These are phyloP conservation scores for Acronicta alni DNA, from an alignment of 2,888 invertebrate species.

Conservation along the genomic window DNA sequence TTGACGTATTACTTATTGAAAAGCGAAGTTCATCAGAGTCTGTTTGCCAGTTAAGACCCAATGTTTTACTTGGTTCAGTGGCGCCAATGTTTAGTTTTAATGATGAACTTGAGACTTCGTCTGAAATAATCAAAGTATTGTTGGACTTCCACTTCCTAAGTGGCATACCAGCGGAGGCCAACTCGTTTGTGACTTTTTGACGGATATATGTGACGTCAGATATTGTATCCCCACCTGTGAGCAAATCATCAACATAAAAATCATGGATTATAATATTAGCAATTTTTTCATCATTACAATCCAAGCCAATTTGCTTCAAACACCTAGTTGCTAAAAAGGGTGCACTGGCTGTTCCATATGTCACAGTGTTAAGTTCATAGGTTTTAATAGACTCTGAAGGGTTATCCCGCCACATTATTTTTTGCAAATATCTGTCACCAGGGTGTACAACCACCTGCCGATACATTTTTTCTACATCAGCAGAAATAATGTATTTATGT, in stretches of 20 bases:
- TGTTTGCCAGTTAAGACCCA: too few relatives aligned
- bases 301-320: slow-evolving; percentile 47
- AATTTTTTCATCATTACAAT: slow-evolving; percentile 35
- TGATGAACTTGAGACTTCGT: too few relatives aligned
- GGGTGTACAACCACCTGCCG: slow-evolving; percentile 3
- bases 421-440: slow-evolving; percentile 5
- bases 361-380: background rate
- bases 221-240: slow-evolving; percentile 18
- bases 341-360: slow-evolving; percentile 2
- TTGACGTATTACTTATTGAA: too few relatives aligned
- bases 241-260: slow-evolving; percentile 56
- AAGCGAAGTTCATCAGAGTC: too few relatives aligned
- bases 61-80: too few relatives aligned
- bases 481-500: slow-evolving; percentile 4
- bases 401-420: background rate
- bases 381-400: background rate
- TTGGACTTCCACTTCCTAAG: too few relatives aligned
- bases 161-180: too few relatives aligned
- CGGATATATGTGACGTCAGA: background rate
- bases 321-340: slow-evolving; percentile 47
- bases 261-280: slow-evolving; percentile 48
- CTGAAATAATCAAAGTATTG: too few relatives aligned
- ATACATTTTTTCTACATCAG: slow-evolving; percentile 7
- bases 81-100: too few relatives aligned
- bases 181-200: slow-evolving; percentile 3